Base-by-base conservation (phyloP, 2,888 invertebrate genomes). In the Diadromus collaris region DNA sequence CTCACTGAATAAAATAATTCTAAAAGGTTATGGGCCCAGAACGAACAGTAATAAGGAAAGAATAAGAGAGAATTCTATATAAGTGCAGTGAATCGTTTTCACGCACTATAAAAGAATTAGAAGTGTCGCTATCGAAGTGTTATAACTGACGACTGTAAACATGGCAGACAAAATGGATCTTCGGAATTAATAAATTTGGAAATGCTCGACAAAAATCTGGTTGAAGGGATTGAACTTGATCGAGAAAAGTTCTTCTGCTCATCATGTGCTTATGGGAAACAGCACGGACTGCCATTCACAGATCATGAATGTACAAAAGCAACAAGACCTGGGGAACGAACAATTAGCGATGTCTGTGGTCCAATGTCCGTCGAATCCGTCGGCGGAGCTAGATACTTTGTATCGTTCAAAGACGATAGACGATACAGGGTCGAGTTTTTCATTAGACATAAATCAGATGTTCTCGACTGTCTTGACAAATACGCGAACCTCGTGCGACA, bases 191-290 rank as follows among this genome's bases (percentile, higher is more conserved):
- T 29, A 29, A 29, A 29, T 29, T 29, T 29, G 9, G 41, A 41
- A 7, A 41, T 67, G 13, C 24, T 56, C 19, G 29, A 61, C 13
- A 76, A 70, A 38, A 63, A 46, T 16, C 27, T 70, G 9, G 64
- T 76, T 6, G 24, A 61, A 24, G 60, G 69, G 41, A 64, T 71
- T 7, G 44, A 56, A 27, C 41, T 34, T 46, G 69, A 70, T 29
- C 51, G 69, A 6, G 71, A 51, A 65, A 3, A 82, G 16, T 79
- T 71, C 60, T 77, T 82, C 41, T 83, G 84, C 81, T 82, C 81
- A 38, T 51, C 78, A 10, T 85, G 83, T 74, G 70, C 72, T 41
- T 80, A 81, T 41, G 82, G 84, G 21, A 84, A 83, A 69, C 70
- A 79, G 46, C 79, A 82, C n/a, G n/a, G 41, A 46, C 29, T 34